A percentile compares a stretch with the other conserved stretches of the same genome.
Conservation (phyloP, 2,888 invertebrate genomes). For the Drosophila maculinotata region DNA sequence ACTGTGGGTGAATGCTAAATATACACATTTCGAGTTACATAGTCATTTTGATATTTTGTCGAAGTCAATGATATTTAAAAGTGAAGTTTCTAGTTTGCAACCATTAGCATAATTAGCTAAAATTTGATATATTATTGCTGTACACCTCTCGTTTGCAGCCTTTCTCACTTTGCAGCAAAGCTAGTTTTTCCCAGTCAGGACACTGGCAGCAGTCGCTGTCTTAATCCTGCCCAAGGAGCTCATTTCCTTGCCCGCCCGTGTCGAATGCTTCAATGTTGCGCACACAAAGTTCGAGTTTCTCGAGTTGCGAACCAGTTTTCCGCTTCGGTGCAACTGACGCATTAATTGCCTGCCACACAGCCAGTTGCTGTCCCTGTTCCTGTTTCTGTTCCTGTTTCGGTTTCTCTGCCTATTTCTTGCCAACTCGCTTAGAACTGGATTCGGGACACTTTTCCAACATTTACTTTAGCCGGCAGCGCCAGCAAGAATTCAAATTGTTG, state of each 20-base stretch:
- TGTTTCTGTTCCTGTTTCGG: slow-evolving; percentile 3
- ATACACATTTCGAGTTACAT: no score
- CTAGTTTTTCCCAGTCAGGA: background rate
- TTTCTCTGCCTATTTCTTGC: slow-evolving; percentile 13
- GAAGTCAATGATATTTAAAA: no score
- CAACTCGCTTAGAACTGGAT: slow-evolving; percentile 40
- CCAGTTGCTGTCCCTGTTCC: slow-evolving; percentile 13
- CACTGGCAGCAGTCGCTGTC: background rate
- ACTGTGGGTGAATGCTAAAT: no score
- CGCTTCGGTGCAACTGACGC: slow-evolving; percentile 75
- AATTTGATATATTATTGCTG: no score
- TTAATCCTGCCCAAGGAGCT: slow-evolving; percentile 36
- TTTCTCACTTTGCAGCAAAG: background rate
- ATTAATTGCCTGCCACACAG: slow-evolving; percentile 68
- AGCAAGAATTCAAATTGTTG: slow-evolving; percentile 59
- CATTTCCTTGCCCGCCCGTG: slow-evolving; percentile 36
- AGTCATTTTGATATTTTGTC: no score
- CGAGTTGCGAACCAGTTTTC: slow-evolving; percentile 74
- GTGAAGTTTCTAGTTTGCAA: no score
- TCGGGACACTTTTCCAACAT: slow-evolving; percentile 51
- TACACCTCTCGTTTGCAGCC: no score
- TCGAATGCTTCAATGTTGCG: slow-evolving; percentile 46
- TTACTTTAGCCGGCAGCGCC: slow-evolving; percentile 24
- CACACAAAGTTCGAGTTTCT: slow-evolving; percentile 16
- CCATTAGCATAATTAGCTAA: no score